phyloP scores from a whole-genome alignment of 1,140 invertebrate genomes.

The Lepidurus packardi region DNA sequence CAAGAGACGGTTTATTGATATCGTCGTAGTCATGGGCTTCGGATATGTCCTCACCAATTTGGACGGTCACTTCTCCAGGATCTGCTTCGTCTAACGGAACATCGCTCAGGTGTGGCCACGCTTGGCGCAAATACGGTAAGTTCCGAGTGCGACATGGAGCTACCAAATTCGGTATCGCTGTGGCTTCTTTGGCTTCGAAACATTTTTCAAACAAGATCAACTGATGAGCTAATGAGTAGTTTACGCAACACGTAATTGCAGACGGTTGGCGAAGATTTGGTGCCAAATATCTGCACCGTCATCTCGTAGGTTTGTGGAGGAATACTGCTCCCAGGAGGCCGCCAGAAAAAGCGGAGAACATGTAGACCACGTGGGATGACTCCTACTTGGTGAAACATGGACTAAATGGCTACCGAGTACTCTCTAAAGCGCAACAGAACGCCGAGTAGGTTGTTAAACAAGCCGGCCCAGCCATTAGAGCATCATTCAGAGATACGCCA shows the following conservation, averaged over 20 bases:
- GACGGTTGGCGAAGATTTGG: not conserved
- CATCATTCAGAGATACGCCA: conserved; percentile 40
- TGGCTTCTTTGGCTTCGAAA: not conserved
- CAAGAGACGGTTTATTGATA: not conserved
- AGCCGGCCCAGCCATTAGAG: conserved; percentile 39
- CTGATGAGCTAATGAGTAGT: no score
- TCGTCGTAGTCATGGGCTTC: conserved; percentile 14
- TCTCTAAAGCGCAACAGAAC: conserved; percentile 38
- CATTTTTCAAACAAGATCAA: no score
- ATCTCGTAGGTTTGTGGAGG: not conserved
- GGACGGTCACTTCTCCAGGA: conserved; percentile 18
- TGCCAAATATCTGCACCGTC: not conserved
- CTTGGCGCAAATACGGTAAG: not conserved
- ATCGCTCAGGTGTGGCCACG: not conserved
- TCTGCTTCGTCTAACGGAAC: not conserved
- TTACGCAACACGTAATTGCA: conserved; percentile 1
- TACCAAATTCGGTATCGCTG: not conserved
- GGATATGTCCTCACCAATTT: not conserved
- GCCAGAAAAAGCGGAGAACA: conserved; percentile 28
- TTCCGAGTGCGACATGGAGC: not conserved
- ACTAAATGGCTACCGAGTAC: conserved; percentile 35
- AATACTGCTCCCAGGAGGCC: not conserved
- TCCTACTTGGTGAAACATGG: conserved; percentile 34
- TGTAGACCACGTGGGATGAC: not conserved
- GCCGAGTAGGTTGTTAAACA: conserved; percentile 41